These are phyloP conservation scores for Lindbergichthys nudifrons DNA, from an alignment of 2,797 vertebrate genomes.

Conservation along the genomic window DNA sequence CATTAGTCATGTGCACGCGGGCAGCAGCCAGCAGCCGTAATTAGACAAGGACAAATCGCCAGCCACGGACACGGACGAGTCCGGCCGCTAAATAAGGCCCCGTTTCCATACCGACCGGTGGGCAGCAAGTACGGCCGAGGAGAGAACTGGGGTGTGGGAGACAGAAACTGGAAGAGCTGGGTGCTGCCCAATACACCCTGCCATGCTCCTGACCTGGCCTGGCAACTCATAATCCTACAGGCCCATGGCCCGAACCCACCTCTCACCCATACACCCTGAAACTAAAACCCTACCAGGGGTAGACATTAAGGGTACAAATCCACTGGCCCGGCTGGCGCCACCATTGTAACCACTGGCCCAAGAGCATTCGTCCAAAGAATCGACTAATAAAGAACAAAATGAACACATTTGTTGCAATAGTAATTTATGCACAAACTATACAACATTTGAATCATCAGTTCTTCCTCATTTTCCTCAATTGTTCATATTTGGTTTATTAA, in stretches of 20 bases:
- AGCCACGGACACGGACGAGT: constrained; percentile 81
- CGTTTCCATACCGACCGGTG: constrained; percentile 81
- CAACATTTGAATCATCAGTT: too few relatives aligned
- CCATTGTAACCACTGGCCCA: too few relatives aligned
- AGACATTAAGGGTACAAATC: too few relatives aligned
- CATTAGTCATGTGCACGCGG: constrained; percentile 93
- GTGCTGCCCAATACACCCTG: constrained; percentile 62
- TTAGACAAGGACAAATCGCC: constrained; percentile 97
- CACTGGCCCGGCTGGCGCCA: too few relatives aligned
- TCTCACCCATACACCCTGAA: constrained; percentile 27
- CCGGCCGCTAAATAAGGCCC: constrained; percentile 87
- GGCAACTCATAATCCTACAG: constrained; percentile 78
- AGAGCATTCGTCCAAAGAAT: too few relatives aligned
- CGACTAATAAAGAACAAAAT: too few relatives aligned
- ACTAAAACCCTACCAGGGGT: constrained; percentile 3
- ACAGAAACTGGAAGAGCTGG: constrained; percentile 49
- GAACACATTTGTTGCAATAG: too few relatives aligned
- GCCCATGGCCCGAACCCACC: constrained; percentile 20
- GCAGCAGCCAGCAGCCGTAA: constrained; percentile 92
- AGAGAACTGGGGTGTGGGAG: constrained; percentile 69
- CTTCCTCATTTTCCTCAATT: too few relatives aligned
- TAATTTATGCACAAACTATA: too few relatives aligned
- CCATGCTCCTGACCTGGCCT: constrained; percentile 60
- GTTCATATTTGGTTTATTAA: too few relatives aligned
- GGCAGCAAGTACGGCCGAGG: constrained; percentile 73